Percentiles rank a stretch among this genome's conserved stretches.
phyloP scores from a whole-genome alignment of 2,113 vertebrate species.

The Neotoma lepida region DNA sequence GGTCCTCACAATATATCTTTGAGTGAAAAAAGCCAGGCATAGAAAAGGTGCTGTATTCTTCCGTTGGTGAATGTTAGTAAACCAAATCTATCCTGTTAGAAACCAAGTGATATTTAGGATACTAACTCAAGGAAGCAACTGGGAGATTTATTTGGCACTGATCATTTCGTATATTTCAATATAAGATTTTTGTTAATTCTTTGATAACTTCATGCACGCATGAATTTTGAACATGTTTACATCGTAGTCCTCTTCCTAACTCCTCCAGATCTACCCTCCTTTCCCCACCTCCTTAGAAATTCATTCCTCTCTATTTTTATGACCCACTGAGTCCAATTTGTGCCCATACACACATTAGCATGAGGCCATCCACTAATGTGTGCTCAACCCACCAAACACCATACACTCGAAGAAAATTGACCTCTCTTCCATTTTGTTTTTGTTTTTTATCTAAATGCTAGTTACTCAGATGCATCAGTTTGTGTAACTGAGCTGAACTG shows the following conservation, averaged over 20 bases:
- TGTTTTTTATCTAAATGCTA: background rate
- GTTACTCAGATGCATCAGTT: background rate
- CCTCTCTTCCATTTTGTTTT: background rate
- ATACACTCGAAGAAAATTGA: background rate
- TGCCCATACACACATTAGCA: background rate
- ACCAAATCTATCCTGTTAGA: constrained; percentile 18
- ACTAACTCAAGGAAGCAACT: background rate
- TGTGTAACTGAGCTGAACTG: background rate
- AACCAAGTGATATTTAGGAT: background rate
- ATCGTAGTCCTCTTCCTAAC: background rate
- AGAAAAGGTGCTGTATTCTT: background rate
- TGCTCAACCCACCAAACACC: too few relatives aligned
- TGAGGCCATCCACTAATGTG: background rate
- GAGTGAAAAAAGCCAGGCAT: constrained; percentile 4
- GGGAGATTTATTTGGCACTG: background rate
- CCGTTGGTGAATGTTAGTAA: constrained; percentile 11
- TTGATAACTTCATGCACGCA: background rate
- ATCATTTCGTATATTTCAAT: constrained; percentile 4
- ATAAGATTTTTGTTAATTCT: background rate
- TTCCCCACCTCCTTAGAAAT: background rate
- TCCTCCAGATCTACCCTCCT: background rate
- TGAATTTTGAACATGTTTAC: background rate
- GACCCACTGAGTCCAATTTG: background rate
- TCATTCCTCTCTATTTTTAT: background rate
- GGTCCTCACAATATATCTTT: background rate